Evolutionary conservation across 1,140 invertebrate species (phyloP).

Genomic region (Nixonia krombeini): DNA sequence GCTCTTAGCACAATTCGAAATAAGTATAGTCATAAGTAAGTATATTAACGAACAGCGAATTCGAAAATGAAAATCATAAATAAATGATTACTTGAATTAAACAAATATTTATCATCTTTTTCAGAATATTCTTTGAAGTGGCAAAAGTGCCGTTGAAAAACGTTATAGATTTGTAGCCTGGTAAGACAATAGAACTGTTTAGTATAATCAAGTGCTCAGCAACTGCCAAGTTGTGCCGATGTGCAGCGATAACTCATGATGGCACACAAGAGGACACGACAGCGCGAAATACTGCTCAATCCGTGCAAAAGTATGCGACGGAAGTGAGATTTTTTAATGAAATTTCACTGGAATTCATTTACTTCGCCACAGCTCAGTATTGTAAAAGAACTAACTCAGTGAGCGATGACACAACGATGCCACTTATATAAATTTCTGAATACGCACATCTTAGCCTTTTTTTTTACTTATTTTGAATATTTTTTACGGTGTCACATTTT

Average conservation of each 20-base stretch:
- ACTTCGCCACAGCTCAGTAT: neutral
- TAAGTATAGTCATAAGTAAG: conserved; percentile 95
- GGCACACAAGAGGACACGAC: neutral
- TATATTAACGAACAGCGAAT: no score
- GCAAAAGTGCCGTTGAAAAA: conserved; percentile 78
- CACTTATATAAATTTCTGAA: neutral
- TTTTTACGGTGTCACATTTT: conserved; percentile 59
- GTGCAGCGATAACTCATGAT: no score
- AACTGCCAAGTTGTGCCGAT: neutral
- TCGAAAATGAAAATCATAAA: no score
- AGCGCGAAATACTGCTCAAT: neutral
- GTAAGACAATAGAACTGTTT: conserved; percentile 9
- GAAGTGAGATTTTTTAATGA: neutral
- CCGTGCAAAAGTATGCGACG: neutral
- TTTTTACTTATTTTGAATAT: conserved; percentile 55
- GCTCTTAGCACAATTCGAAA: conserved; percentile 87
- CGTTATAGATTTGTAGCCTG: conserved; percentile 53
- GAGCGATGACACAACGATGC: neutral
- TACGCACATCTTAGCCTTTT: conserved; percentile 35
- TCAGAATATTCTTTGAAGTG: conserved; percentile 89
- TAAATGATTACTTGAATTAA: conserved; percentile 4
- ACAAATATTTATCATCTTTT: conserved; percentile 47
- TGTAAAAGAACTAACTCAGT: neutral
- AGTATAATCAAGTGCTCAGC: neutral
- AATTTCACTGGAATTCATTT: neutral